Conservation (phyloP, 2,113 vertebrate genomes). For the Lepus americanus region DNA sequence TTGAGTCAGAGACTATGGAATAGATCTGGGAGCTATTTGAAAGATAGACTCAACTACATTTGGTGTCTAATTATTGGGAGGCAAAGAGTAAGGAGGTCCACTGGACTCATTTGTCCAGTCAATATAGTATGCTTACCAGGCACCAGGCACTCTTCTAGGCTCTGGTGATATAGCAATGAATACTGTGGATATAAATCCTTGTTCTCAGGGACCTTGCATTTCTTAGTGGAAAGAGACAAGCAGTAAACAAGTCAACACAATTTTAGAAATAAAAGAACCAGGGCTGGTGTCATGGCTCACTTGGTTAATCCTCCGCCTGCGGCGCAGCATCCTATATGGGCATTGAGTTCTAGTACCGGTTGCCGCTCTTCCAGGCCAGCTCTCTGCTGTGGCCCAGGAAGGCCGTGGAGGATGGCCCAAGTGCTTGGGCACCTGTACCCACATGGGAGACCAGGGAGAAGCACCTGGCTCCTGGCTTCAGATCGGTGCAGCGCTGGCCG, state of each 20-base stretch:
- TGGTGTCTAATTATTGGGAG: not conserved
- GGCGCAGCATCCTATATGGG: too few relatives aligned
- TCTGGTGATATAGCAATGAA: not conserved
- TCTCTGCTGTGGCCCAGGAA: too few relatives aligned
- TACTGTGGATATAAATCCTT: not conserved
- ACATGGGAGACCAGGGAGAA: too few relatives aligned
- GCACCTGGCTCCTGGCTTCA: too few relatives aligned
- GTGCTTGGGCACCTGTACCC: too few relatives aligned
- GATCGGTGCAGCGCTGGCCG: too few relatives aligned
- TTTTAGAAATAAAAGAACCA: too few relatives aligned
- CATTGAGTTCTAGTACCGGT: too few relatives aligned
- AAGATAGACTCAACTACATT: not conserved
- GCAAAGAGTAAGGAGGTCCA: not conserved
- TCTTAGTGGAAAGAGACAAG: not conserved
- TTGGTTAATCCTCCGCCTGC: too few relatives aligned
- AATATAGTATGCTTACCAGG: not conserved
- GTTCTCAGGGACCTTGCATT: not conserved
- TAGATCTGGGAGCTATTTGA: not conserved
- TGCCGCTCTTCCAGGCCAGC: too few relatives aligned
- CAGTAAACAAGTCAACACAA: slow-evolving; percentile 1
- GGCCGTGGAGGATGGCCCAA: too few relatives aligned
- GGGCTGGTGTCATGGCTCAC: too few relatives aligned
- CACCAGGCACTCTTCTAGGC: not conserved
- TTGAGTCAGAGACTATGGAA: not conserved
- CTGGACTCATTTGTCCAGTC: not conserved